Percentiles rank a stretch among this genome's conserved stretches.
Evolutionary conservation across 2,888 invertebrate genomes (phyloP).

Genomic region (Steinernema hermaphroditum): DNA sequence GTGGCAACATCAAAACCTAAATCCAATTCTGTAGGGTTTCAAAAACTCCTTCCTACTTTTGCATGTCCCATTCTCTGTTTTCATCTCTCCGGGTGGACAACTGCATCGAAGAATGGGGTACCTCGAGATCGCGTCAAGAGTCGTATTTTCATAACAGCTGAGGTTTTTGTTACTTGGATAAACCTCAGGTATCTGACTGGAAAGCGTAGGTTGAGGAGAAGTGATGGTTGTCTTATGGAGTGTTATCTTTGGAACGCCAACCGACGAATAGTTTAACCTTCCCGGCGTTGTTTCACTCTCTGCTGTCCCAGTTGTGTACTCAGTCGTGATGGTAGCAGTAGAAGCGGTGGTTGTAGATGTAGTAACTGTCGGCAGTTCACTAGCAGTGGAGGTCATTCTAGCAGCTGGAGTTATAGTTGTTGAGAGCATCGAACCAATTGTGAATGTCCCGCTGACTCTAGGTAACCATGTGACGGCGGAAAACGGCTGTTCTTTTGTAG

Average conservation of each 20-base stretch:
- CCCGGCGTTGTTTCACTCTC: too few relatives aligned
- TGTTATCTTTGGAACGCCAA: background rate
- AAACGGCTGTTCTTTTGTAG: too few relatives aligned
- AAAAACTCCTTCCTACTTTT: background rate
- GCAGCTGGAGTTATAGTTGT: too few relatives aligned
- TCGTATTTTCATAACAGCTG: slow-evolving; percentile 23
- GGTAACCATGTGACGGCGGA: too few relatives aligned
- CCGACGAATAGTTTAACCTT: background rate
- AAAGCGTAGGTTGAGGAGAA: background rate
- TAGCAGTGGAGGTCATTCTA: background rate
- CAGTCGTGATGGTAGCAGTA: background rate
- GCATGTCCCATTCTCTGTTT: slow-evolving; percentile 31
- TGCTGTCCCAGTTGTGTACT: too few relatives aligned
- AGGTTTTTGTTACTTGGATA: slow-evolving; percentile 8
- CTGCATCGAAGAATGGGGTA: background rate
- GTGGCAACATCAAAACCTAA: slow-evolving; percentile 36
- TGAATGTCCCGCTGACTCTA: too few relatives aligned
- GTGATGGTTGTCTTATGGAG: background rate
- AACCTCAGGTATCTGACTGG: background rate
- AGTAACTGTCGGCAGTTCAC: background rate
- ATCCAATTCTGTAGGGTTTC: background rate
- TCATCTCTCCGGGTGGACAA: slow-evolving; percentile 37
- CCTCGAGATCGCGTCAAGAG: slow-evolving; percentile 25
- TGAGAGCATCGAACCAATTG: too few relatives aligned
- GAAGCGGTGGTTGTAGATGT: background rate